Evolutionary conservation across 2,797 vertebrate genomes (phyloP).

Genomic region (Saxicola maurus): DNA sequence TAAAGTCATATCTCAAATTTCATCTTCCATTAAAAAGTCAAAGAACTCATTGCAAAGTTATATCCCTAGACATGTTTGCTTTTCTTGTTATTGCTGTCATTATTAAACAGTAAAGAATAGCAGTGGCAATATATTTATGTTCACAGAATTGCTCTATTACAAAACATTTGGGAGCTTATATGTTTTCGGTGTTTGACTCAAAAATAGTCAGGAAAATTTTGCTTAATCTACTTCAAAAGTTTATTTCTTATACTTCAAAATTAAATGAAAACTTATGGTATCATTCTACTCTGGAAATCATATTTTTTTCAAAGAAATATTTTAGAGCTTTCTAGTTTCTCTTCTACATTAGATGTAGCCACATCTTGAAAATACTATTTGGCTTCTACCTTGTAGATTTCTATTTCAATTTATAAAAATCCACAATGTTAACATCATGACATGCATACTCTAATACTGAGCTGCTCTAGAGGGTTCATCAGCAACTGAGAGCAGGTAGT

Average conservation of each 20-base stretch:
- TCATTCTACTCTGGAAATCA: not conserved
- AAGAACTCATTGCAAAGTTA: not conserved
- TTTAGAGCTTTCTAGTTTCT: not conserved
- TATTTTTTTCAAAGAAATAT: not conserved
- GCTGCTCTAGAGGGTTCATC: not conserved
- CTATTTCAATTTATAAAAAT: not conserved
- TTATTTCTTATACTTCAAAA: not conserved
- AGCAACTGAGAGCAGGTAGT: not conserved
- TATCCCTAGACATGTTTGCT: not conserved
- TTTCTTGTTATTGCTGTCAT: not conserved
- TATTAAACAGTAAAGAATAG: not conserved
- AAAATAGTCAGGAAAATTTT: not conserved
- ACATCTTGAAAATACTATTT: not conserved
- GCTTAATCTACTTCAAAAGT: not conserved
- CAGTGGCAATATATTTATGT: not conserved
- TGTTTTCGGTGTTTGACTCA: not conserved
- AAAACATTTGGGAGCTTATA: not conserved
- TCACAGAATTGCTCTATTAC: not conserved
- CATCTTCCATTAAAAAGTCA: not conserved
- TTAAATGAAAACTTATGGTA: fast-evolving
- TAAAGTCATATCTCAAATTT: not conserved
- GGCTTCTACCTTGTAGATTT: not conserved
- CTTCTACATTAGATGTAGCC: not conserved
- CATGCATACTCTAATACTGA: not conserved
- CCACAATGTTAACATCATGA: not conserved